A percentile compares a stretch with the other conserved stretches of the same genome.
These are phyloP conservation scores for Esox masquinongy DNA, from an alignment of 2,797 vertebrate genomes.

Conservation along the genomic window DNA sequence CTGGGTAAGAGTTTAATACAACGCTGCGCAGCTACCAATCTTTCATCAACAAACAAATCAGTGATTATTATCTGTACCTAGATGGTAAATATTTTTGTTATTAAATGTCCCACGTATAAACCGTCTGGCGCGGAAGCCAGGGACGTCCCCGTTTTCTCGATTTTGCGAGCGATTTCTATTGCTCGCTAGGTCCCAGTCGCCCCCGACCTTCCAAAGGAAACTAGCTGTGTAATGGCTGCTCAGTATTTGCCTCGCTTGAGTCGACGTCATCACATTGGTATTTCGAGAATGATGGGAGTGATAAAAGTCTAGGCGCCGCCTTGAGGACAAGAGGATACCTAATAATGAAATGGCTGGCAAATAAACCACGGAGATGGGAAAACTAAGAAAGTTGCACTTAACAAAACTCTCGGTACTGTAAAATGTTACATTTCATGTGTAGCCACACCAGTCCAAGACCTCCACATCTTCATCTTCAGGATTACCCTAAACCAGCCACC, in stretches of 20 bases:
- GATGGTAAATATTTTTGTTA: background rate
- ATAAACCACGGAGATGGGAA: background rate
- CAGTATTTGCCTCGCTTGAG: constrained; percentile 23
- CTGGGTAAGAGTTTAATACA: background rate
- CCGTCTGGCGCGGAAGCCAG: background rate
- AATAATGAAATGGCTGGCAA: background rate
- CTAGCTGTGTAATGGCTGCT: constrained; percentile 64
- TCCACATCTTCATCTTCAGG: too few relatives aligned
- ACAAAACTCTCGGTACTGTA: too few relatives aligned
- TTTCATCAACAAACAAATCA: background rate
- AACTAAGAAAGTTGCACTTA: background rate
- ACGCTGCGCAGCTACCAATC: background rate
- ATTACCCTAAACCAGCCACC: too few relatives aligned
- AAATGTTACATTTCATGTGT: too few relatives aligned
- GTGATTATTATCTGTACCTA: background rate
- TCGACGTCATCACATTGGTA: constrained; percentile 50
- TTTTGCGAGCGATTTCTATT: constrained; percentile 5
- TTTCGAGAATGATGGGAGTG: constrained; percentile 7
- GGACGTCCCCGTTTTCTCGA: background rate
- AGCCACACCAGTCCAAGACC: too few relatives aligned
- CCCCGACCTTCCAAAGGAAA: constrained; percentile 59
- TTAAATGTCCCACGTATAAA: background rate
- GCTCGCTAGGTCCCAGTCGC: constrained; percentile 27
- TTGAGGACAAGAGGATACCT: constrained; percentile 31
- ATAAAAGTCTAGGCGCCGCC: constrained; percentile 35